Evolutionary conservation across 2,888 invertebrate species (phyloP), one percentile per base, ranked within the genome.

Genomic region (Drosophila picticornis): DNA sequence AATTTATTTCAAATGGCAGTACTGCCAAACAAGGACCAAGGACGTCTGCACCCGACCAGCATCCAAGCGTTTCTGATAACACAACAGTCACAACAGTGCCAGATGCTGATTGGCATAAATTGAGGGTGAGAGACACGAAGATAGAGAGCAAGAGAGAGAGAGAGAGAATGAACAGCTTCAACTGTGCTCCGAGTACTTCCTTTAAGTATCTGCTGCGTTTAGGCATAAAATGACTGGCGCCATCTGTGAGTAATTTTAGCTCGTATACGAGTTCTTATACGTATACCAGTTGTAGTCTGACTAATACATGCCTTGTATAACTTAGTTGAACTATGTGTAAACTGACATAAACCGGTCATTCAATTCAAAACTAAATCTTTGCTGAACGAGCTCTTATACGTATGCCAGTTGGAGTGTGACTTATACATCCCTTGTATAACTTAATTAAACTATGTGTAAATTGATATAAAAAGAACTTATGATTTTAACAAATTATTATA

Each of bases 31-130:
- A 63, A 53, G 52, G 38, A 48, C 70, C 72, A 77, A 69, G 69
- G 70, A 79, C 85, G 76, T 78, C 85, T 78, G 83, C 79, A 64
- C 64, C 57, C 78, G 80, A 80, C 72, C 87, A 88, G 82, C 84
- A 78, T 84, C 87, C 84, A 83, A 86, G 84, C 84, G 82, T 80
- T 80, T 88, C 90, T 88, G 90, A 85, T 85, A 85, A 85, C 76
- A 80, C 74, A 77, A 36, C 66, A 74, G 64, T 58, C 77, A 67
- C 76, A 80, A 72, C 81, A 72, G 43, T 57, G 10, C 48, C 57
- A 55, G 57, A 59, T 72, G 64, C 56, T 38, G 63, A 34, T 31
- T 29, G 57, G 60, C 40, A 27, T 72, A 51, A 40, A 19, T n/a
- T 22, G 76, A 25, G 52, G 32, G 57, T 46, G 38, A 32, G 52